These are phyloP conservation scores for Latrodectus elegans DNA, from an alignment of 2,888 invertebrate species.

Conservation along the genomic window DNA sequence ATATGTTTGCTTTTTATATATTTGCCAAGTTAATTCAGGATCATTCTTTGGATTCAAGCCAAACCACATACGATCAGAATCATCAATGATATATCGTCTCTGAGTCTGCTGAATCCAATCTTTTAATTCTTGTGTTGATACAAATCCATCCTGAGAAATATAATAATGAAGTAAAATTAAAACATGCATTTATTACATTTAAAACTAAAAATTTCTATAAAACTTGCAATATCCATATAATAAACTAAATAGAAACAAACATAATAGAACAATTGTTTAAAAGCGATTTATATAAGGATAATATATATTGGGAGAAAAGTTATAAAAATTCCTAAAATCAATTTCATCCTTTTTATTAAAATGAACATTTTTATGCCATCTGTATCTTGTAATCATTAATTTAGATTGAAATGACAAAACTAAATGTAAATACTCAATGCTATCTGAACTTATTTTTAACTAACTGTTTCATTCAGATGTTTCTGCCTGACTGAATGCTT, in stretches of 20 bases:
- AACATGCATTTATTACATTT: neutral
- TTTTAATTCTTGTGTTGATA: slow-evolving; percentile 90
- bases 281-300: no score
- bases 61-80: slow-evolving; percentile 94
- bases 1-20: slow-evolving; percentile 86
- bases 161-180: neutral
- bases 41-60: slow-evolving; percentile 88
- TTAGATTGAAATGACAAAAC: no score
- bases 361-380: no score
- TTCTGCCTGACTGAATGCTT: no score
- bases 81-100: slow-evolving; percentile 91
- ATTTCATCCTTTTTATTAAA: no score
- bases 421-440: no score
- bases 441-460: no score
- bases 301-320: no score
- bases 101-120: slow-evolving; percentile 98
- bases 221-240: neutral
- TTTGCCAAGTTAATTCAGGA: slow-evolving; percentile 87
- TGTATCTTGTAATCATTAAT: no score
- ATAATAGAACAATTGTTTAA: no score
- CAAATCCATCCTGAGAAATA: slow-evolving; percentile 80
- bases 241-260: neutral
- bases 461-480: no score
- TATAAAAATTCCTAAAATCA: no score
- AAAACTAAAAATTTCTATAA: neutral